Evolutionary conservation across 2,888 invertebrate genomes (phyloP), one percentile per base, ranked within the genome.

Genomic region (Pristionchus fissidentatus): DNA sequence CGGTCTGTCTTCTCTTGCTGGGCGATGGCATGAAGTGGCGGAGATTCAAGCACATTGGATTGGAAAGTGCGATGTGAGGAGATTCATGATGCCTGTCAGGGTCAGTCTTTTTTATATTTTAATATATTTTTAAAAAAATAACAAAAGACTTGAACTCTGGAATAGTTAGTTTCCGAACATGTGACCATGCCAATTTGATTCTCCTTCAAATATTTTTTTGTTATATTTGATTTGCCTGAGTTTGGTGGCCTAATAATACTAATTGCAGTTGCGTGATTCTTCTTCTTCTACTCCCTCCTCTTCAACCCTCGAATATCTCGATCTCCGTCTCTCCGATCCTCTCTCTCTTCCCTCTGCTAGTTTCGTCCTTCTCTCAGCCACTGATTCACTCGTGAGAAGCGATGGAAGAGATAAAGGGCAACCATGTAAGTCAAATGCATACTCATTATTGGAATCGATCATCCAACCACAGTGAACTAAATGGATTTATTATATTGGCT

Each of bases 1-100:
- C 22, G 92, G 91, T 2, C 84, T 92, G 43, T 38, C 84, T 1
- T 70, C 80, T 32, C 84, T 92, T 84, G 83, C 85, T 22, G 79
- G 83, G 13, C 88, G 90, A 70, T 92, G 92, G 92, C 85, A 88
- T 52, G 91, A 92, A 57, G 91, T 91, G 38, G 90, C 90, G 0
- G 89, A 87, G 77, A 89, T 91, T 80, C 92, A 91, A 81, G 85
- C 60, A 85, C 83, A 87, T 83, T 94, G 94, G 94, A 93, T 94
- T 57, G 94, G 94, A 29, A 86, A 84, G 32, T 92, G 92, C 83
- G 92, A 92, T 80, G 92, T 90, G 10, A 90, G 83, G 66, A 88
- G 92, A 10, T 92, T 91, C 78, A 85, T 88, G 77, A 84, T 92
- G 38, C 91, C 91, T 10, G 79, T 90, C 26, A 80, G 80, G 73